Conservation (phyloP, 2,113 vertebrate genomes). For the Bufo bufo region DNA sequence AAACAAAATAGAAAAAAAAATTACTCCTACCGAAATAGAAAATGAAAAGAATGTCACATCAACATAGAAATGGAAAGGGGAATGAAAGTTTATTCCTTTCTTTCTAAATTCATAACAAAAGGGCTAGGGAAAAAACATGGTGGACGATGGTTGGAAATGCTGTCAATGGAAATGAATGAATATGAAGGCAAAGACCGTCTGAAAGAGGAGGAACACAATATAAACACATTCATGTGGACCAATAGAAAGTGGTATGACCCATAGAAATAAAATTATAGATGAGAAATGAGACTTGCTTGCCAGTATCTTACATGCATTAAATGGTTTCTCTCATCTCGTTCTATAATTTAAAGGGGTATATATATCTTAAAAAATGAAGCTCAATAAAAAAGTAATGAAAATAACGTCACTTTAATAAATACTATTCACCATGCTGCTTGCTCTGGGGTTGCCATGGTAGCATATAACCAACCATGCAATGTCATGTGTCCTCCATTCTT, state of each 20-base stretch:
- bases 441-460: not conserved
- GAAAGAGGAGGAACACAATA: not conserved
- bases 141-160: not conserved
- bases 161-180: slow-evolving; percentile 25
- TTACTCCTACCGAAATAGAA: slow-evolving; percentile 85
- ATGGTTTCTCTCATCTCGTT: not conserved
- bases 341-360: not conserved
- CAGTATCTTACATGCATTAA: slow-evolving; percentile 31
- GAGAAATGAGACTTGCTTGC: slow-evolving; percentile 31
- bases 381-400: not conserved
- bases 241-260: not conserved
- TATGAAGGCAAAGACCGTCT: slow-evolving; percentile 38
- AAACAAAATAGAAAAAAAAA: slow-evolving; percentile 84
- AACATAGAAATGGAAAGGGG: slow-evolving; percentile 83
- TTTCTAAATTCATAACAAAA: slow-evolving; percentile 58
- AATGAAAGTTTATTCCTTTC: slow-evolving; percentile 62
- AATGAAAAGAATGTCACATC: slow-evolving; percentile 75
- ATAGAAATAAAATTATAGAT: not conserved
- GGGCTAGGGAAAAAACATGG: slow-evolving; percentile 10
- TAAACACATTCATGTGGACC: not conserved
- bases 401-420: not conserved
- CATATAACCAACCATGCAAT: not conserved
- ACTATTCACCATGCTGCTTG: not conserved
- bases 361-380: not conserved
- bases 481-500: no score